Base-by-base conservation (phyloP, 2,797 vertebrate genomes). In the Enoplosus armatus region DNA sequence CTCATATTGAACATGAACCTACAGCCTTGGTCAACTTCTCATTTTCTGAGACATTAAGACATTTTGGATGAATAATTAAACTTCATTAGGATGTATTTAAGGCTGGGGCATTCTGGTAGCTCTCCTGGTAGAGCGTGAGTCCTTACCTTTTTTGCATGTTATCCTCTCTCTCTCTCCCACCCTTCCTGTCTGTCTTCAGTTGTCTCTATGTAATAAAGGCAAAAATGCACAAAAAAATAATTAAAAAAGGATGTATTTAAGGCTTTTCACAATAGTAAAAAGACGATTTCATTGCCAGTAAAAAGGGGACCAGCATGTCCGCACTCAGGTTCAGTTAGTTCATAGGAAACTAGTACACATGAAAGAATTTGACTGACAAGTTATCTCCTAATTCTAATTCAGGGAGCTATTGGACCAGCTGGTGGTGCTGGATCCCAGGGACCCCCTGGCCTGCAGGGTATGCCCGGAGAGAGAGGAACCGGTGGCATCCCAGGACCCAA, bases 381-480 rank as follows among this genome's bases (percentile, higher is more conserved):
- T 58, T 24, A 16, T 58, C n/a, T 77, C 10, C 24, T 77, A 0
- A 58, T 51, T 53, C 33, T 76, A 11, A 56, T 45, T 8, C 72
- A 99, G 98, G 98, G 98, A 69, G 96, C 97, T 8, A 94, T 97
- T 20, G 98, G 98, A 66, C 96, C 97, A 0, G 85, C 92, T 10
- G 98, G 98, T 4, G 85, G 94, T 73, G 51, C 83, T 24, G 98
- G 98, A 16, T 77, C 96, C 72, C 98, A 98, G 89, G 98, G 98
- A 5, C 96, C 97, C 63, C 96, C 98, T 0, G 98, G 98, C 53
- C 95, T 99, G 50, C 98, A 99, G 91, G 98, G 98, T 24, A 99
- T 99, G 98, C 98, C 98, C 0, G 98, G 98, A 1, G 98, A 99
- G 93, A 96, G 98, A 89, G 98, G 98, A 95, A 74, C 96, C 1